Percentiles rank a stretch among this genome's conserved stretches.
These are phyloP conservation scores for Melipona bicolor DNA, from an alignment of 2,888 invertebrate species.

Conservation along the genomic window DNA sequence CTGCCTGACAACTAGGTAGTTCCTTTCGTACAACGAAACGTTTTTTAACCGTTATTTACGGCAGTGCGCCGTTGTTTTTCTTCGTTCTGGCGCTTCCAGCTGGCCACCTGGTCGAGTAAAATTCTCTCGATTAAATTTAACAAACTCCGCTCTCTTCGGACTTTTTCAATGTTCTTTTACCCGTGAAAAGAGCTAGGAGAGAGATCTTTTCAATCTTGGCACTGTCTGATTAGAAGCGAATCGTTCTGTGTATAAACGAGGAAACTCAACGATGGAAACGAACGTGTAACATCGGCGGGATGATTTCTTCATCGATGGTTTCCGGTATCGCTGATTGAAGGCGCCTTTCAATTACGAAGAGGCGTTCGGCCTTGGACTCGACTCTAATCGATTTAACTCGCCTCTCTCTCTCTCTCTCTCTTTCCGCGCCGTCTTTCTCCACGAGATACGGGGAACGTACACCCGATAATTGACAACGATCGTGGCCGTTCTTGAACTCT, in stretches of 20 bases:
- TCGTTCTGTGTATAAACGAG: not conserved
- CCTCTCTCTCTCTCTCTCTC: not conserved
- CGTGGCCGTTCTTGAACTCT: slow-evolving; percentile 27
- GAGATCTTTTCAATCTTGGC: too few species aligned
- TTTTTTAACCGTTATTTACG: slow-evolving; percentile 4
- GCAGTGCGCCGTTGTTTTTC: slow-evolving; percentile 10
- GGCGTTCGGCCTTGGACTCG: slow-evolving; percentile 6
- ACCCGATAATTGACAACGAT: slow-evolving; percentile 52
- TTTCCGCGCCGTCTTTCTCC: not conserved
- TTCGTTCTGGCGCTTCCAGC: not conserved
- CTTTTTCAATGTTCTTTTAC: not conserved
- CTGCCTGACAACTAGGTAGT: not conserved
- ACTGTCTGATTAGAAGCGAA: not conserved
- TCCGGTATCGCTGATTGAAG: slow-evolving; percentile 57
- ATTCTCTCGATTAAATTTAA: not conserved
- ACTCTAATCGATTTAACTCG: slow-evolving; percentile 60
- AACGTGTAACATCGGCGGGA: slow-evolving; percentile 7
- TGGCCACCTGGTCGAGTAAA: not conserved
- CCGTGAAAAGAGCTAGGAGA: not conserved
- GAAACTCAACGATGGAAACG: not conserved
- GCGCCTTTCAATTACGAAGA: slow-evolving; percentile 51
- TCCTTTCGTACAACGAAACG: not conserved
- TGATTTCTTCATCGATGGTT: slow-evolving; percentile 42
- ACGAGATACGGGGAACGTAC: slow-evolving; percentile 23
- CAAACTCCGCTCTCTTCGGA: too few species aligned